phyloP scores from a whole-genome alignment of 2,888 invertebrate species.

The Trissolcus japonicus region DNA sequence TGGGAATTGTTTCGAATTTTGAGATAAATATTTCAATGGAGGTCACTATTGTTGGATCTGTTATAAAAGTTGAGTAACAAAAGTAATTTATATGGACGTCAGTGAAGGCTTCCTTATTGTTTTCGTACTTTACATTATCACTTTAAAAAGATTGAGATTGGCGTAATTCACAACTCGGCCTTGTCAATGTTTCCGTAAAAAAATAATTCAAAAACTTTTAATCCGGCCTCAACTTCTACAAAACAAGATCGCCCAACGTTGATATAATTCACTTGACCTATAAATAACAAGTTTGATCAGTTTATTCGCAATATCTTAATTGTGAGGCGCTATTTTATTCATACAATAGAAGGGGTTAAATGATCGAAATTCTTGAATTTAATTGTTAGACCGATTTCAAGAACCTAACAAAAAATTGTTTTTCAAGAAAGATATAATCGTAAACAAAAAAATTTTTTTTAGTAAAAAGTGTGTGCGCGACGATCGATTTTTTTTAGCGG shows the following conservation, averaged over 20 bases:
- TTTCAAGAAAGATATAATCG: no score
- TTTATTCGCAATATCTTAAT: background rate
- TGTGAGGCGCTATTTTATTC: background rate
- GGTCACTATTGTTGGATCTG: no score
- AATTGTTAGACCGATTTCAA: no score
- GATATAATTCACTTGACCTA: slow-evolving; percentile 9
- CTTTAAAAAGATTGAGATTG: slow-evolving; percentile 2
- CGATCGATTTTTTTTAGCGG: slow-evolving; percentile 20
- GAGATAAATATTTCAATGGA: slow-evolving; percentile 1
- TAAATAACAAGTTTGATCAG: background rate
- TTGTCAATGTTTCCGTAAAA: slow-evolving; percentile 9
- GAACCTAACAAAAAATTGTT: no score
- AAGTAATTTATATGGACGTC: background rate
- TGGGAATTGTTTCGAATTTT: background rate
- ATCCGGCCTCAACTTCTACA: background rate
- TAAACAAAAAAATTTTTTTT: no score
- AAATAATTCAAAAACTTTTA: slow-evolving; percentile 19
- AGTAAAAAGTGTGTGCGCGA: slow-evolving; percentile 10
- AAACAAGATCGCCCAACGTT: slow-evolving; percentile 2
- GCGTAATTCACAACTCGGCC: slow-evolving; percentile 15
- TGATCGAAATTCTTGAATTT: background rate
- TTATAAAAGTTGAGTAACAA: background rate
- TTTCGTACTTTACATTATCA: slow-evolving; percentile 1
- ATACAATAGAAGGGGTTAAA: background rate
- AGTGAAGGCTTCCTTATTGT: background rate